These are phyloP conservation scores for Spisula subtruncata DNA, from an alignment of 2,888 invertebrate genomes.

Conservation along the genomic window DNA sequence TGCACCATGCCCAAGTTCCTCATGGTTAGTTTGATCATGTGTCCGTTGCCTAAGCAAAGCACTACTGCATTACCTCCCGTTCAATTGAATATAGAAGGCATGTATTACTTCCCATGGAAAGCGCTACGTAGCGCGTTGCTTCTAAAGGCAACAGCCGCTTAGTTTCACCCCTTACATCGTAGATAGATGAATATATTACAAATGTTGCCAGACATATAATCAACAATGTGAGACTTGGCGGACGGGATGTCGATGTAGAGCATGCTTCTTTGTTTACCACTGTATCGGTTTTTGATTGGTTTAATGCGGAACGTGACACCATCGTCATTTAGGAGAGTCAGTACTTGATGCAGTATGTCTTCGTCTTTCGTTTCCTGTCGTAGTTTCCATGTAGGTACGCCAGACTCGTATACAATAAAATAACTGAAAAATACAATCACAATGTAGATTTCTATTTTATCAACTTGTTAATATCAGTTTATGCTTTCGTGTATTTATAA, in stretches of 20 bases:
- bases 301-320: slow-evolving; percentile 14
- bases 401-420: neutral
- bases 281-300: slow-evolving; percentile 21
- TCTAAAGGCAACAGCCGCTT: no score
- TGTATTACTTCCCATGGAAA: no score
- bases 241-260: slow-evolving; percentile 13
- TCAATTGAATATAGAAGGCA: no score
- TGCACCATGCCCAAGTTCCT: no score
- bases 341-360: neutral
- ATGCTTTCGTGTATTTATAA: no score
- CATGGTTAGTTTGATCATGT: no score
- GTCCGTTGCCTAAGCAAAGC: no score
- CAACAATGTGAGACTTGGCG: neutral
- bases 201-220: neutral
- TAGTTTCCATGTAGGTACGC: neutral
- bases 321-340: neutral
- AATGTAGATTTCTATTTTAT: neutral
- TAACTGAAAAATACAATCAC: neutral
- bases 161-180: neutral
- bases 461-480: no score
- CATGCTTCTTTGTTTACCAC: slow-evolving; percentile 16
- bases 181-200: neutral
- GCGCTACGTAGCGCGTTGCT: no score
- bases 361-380: neutral
- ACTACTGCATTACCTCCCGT: no score